Evolutionary conservation across 2,113 vertebrate genomes (phyloP), one percentile per base, ranked within the genome.

Genomic region (Passer montanus): DNA sequence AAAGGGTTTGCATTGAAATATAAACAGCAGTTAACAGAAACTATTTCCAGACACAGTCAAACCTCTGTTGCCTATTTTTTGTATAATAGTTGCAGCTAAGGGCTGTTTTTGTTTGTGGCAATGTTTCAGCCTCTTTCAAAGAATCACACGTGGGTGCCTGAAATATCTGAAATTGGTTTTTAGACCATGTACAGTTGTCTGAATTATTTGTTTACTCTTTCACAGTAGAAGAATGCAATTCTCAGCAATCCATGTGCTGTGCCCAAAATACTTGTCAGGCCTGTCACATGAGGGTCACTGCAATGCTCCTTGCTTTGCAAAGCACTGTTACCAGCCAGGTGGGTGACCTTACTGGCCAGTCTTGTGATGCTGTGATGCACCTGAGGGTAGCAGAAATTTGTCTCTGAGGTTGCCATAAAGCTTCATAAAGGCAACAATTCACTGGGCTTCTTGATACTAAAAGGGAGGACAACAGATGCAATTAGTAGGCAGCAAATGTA

Each of bases 91-190:
- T 47, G 23, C 23, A 70, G 60, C 20, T 43, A 21, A 49, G 7
- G 11, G 5, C 22, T 3, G 1, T 3, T 27, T 52, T 15, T 70
- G 27, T 33, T 23, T 21, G 15, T 81, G 39, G 18, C 3, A 46
- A 5, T 31, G 17, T 31, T 79, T 85, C 18, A 21, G 1, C 24
- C 18, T 27, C 47, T 91, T 72, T 67, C 66, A 62, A 66, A 70
- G 33, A 14, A 52, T 58, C 11, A 0, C 37, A 23, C 0, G 0
- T 39, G 30, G 6, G 19, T 4, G 0, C 14, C 10, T 50, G 24
- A 17, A 18, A 11, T 31, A 31, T 24, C 50, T 46, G 74, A 73
- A 84, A n/a, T 0, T 13, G 28, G 2, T 7, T 75, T 86, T 93
- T 17, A 63, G 43, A 80, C 41, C 7, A 21, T 1, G 10, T 9